A percentile compares a stretch with the other conserved stretches of the same genome.
phyloP scores from a whole-genome alignment of 2,888 invertebrate genomes.

The Torymus tubicola region DNA sequence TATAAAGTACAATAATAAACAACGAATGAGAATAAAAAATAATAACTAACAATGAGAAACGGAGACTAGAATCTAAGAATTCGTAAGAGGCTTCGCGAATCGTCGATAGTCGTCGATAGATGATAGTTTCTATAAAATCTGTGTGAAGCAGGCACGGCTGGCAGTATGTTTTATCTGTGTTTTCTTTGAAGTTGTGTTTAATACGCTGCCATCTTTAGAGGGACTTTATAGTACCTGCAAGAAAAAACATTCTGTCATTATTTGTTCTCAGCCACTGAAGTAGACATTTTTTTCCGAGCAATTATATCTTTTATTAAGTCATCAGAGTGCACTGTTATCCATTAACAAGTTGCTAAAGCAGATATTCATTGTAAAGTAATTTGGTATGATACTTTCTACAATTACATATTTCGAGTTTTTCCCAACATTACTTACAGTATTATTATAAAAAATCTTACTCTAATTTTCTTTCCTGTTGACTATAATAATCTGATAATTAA shows the following conservation, averaged over 20 bases:
- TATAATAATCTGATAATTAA: too few species aligned
- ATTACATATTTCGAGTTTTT: too few species aligned
- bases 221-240: conserved; percentile 71
- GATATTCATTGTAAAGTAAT: too few species aligned
- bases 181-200: conserved; percentile 57
- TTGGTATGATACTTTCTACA: too few species aligned
- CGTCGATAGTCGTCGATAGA: conserved; percentile 30
- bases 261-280: too few species aligned
- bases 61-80: conserved; percentile 59
- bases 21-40: conserved; percentile 40
- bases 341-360: too few species aligned
- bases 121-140: conserved; percentile 31
- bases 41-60: conserved; percentile 54
- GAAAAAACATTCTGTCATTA: background rate
- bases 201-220: conserved; percentile 70
- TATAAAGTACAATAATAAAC: conserved; percentile 49
- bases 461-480: too few species aligned
- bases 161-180: conserved; percentile 36
- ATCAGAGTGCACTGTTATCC: too few species aligned
- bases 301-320: too few species aligned
- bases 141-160: conserved; percentile 50
- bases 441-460: too few species aligned
- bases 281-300: too few species aligned
- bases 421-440: too few species aligned
- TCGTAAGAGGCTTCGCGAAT: conserved; percentile 44